Conservation (phyloP, 35 echinoderm and acorn worm genomes). For the Ophioderma brevispina region DNA sequence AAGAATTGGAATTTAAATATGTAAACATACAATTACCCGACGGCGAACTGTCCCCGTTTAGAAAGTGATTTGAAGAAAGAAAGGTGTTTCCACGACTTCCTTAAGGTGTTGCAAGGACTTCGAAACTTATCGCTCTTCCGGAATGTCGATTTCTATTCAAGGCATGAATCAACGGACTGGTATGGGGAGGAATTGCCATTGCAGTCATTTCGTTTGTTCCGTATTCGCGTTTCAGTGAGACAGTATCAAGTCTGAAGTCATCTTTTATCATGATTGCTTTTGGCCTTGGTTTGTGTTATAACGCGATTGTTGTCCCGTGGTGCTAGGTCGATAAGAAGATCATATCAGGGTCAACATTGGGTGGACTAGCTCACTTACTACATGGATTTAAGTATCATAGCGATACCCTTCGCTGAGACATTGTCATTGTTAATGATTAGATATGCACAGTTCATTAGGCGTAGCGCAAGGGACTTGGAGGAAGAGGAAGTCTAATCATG, state of each 20-base stretch:
- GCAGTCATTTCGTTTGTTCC: neutral
- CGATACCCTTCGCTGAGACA: neutral
- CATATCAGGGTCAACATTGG: neutral
- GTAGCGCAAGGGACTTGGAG: neutral
- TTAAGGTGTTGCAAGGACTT: too few species aligned
- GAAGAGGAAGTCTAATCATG: neutral
- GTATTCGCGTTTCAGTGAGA: neutral
- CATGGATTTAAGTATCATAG: neutral
- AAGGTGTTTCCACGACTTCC: too few species aligned
- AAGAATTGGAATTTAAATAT: neutral
- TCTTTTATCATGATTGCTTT: neutral
- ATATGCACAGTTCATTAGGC: neutral
- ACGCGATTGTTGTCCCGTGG: neutral
- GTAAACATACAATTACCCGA: neutral
- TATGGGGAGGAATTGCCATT: neutral
- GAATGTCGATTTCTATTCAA: neutral
- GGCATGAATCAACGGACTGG: neutral
- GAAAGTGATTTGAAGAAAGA: too few species aligned
- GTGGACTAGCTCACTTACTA: neutral
- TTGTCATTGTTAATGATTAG: neutral
- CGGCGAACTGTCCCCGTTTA: neutral
- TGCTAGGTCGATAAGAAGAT: neutral
- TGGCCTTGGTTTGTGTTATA: neutral
- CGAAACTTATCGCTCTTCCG: too few species aligned
- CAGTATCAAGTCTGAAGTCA: neutral